phyloP scores from a whole-genome alignment of 2,113 vertebrate genomes.

The Cyrtonyx montezumae region DNA sequence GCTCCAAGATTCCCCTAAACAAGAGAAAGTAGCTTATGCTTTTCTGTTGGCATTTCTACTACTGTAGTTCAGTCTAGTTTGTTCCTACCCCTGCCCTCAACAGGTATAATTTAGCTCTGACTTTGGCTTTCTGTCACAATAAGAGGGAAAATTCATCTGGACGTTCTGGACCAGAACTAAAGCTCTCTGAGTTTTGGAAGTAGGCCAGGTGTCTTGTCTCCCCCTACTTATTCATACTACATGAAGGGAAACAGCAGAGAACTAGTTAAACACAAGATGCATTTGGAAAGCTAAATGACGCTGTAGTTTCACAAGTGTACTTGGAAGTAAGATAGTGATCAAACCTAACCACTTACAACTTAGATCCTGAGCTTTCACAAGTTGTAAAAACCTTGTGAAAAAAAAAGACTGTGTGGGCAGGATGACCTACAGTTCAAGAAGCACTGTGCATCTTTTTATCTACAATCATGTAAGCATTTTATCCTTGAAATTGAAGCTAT shows the following conservation, averaged over 20 bases:
- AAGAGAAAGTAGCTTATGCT: accelerated
- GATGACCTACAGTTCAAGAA: not conserved
- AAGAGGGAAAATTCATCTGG: not conserved
- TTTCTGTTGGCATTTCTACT: not conserved
- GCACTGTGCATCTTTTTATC: not conserved
- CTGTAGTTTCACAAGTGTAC: accelerated
- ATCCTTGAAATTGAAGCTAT: not conserved
- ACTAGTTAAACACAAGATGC: not conserved
- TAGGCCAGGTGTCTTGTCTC: not conserved
- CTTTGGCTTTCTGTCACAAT: not conserved
- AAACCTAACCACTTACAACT: not conserved
- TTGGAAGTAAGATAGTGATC: not conserved
- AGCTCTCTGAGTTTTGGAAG: not conserved
- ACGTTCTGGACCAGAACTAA: not conserved
- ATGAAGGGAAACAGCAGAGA: not conserved
- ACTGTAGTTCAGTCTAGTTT: not conserved
- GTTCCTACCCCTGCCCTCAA: not conserved
- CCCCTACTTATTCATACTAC: accelerated
- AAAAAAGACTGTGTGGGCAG: not conserved
- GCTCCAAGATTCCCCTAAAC: not conserved
- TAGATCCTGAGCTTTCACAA: not conserved
- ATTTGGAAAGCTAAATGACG: not conserved
- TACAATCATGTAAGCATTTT: not conserved
- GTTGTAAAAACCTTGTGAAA: not conserved
- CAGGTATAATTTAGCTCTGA: not conserved